A percentile compares a stretch with the other conserved stretches of the same genome.
Conservation (phyloP, 2,888 invertebrate genomes). For the Drosophila atroscutellata region DNA sequence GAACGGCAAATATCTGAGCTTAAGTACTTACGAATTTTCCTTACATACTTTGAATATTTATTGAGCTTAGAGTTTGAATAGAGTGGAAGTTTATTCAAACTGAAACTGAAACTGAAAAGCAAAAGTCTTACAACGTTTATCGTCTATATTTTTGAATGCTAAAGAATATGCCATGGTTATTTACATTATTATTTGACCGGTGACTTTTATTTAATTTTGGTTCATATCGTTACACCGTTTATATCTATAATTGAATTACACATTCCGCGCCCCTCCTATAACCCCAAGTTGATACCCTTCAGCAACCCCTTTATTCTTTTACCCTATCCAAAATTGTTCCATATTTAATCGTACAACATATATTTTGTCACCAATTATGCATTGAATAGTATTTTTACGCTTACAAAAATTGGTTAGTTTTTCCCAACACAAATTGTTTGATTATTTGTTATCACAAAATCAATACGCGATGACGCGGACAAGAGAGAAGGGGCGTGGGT, state of each 20-base stretch:
- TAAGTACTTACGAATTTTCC: not conserved
- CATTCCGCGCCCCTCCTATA: not conserved
- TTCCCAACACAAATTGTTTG: slow-evolving; percentile 22
- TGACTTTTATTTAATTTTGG: not conserved
- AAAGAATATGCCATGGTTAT: not conserved
- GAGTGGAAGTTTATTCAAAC: not conserved
- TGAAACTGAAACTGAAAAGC: not conserved
- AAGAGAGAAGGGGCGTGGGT: slow-evolving; percentile 26
- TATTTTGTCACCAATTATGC: slow-evolving; percentile 75
- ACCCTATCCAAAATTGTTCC: slow-evolving; percentile 21
- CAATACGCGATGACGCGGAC: slow-evolving; percentile 72
- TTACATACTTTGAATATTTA: slow-evolving; percentile 11
- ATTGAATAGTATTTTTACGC: slow-evolving; percentile 57
- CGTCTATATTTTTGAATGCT: not conserved
- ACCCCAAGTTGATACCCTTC: not conserved
- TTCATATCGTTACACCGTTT: not conserved
- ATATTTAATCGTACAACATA: slow-evolving; percentile 40
- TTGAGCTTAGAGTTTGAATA: slow-evolving; percentile 1
- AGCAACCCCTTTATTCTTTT: slow-evolving; percentile 1
- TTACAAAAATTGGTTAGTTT: slow-evolving; percentile 11
- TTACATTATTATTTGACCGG: not conserved
- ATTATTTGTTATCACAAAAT: slow-evolving; percentile 67
- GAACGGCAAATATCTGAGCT: slow-evolving; percentile 11
- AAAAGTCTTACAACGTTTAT: not conserved
- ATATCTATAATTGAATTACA: not conserved